Conservation (phyloP, 2,113 vertebrate genomes). For the Himantopus leucocephalus region DNA sequence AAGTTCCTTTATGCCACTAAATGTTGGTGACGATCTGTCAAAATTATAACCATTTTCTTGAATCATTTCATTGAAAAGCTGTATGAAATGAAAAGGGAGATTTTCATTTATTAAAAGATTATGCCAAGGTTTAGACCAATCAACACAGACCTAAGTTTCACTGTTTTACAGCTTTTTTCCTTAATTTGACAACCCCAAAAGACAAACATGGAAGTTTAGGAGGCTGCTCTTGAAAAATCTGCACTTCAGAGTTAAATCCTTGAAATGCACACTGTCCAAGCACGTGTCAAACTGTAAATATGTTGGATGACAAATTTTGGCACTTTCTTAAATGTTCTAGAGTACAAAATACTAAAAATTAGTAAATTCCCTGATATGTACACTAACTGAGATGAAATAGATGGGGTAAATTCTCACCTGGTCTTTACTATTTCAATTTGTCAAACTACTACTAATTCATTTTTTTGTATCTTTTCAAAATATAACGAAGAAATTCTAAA, state of each 20-base stretch:
- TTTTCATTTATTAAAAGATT: not conserved
- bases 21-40: constrained; percentile 91
- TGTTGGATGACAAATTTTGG: not conserved
- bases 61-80: constrained; percentile 99
- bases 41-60: constrained; percentile 94
- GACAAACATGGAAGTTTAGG: not conserved
- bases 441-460: not conserved
- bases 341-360: not conserved
- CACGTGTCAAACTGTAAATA: not conserved
- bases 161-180: not conserved
- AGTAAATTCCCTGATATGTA: not conserved
- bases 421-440: not conserved
- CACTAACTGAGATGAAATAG: not conserved
- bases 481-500: not conserved
- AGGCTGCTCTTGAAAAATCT: not conserved
- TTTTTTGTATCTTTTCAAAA: not conserved
- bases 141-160: not conserved
- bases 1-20: constrained; percentile 98
- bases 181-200: not conserved
- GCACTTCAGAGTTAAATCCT: not conserved
- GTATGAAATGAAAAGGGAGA: not conserved
- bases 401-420: not conserved
- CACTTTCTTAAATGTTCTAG: not conserved
- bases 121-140: not conserved
- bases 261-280: not conserved